A percentile compares a stretch with the other conserved stretches of the same genome.
These are phyloP conservation scores for Drosophila merina DNA, from an alignment of 2,888 invertebrate genomes.

Conservation along the genomic window DNA sequence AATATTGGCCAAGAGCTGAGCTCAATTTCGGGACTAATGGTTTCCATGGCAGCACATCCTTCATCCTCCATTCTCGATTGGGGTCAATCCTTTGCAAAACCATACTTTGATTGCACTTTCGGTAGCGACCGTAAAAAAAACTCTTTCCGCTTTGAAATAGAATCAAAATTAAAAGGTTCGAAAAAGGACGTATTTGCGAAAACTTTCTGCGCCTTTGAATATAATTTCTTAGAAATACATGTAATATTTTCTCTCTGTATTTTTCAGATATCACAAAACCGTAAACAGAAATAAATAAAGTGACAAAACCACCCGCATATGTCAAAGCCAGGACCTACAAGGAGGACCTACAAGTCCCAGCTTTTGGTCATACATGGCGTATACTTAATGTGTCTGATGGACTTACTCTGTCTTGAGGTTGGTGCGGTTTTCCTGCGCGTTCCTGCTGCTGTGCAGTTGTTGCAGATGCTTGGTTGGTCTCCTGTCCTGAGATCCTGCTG, in stretches of 20 bases:
- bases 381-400: constrained; percentile 62
- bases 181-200: no score
- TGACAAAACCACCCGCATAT: neutral
- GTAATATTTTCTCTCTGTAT: no score
- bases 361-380: constrained; percentile 40
- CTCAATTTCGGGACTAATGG: constrained; percentile 27
- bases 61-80: neutral
- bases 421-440: constrained; percentile 29
- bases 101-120: constrained; percentile 8
- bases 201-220: no score
- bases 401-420: constrained; percentile 61
- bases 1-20: constrained; percentile 20
- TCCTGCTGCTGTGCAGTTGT: constrained; percentile 22
- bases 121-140: no score
- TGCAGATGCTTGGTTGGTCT: constrained; percentile 8
- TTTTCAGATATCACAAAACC: neutral
- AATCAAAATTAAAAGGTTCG: no score
- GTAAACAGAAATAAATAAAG: constrained; percentile 3
- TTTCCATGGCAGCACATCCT: neutral
- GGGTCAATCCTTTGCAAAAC: neutral
- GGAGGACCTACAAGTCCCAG: neutral
- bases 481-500: constrained; percentile 22
- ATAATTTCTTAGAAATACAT: no score
- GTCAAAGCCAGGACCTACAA: neutral
- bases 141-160: no score